Percentiles rank a stretch among this genome's conserved stretches.
Evolutionary conservation across 2,888 invertebrate genomes (phyloP).

Genomic region (Xanthorhoe designata): DNA sequence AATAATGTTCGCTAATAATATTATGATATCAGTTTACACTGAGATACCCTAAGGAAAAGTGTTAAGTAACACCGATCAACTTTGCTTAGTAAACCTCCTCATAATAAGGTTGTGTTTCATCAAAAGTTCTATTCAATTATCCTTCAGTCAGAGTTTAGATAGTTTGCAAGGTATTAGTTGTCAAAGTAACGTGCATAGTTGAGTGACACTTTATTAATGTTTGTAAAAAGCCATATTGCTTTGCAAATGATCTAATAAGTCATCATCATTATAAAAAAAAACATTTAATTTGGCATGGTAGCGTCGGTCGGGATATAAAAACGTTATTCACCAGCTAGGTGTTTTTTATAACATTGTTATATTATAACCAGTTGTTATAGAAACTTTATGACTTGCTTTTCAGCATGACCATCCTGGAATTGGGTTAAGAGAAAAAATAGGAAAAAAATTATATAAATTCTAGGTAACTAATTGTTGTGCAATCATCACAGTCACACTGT

Average conservation of each 20-base stretch:
- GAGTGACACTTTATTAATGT: constrained; percentile 3
- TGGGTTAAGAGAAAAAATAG: too few species aligned
- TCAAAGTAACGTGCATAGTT: constrained; percentile 5
- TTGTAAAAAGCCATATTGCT: neutral
- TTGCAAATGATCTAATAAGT: neutral
- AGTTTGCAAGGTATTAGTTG: constrained; percentile 5
- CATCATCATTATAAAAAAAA: too few species aligned
- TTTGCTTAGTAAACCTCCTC: constrained; percentile 3
- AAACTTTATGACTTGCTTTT: too few species aligned
- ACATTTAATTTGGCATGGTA: too few species aligned
- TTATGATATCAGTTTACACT: neutral
- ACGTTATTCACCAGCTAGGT: too few species aligned
- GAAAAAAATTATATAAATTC: too few species aligned
- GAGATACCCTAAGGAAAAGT: neutral
- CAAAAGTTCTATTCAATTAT: constrained; percentile 6
- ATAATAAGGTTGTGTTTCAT: constrained; percentile 7
- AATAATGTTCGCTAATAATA: neutral
- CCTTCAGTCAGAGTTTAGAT: neutral
- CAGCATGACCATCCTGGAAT: too few species aligned
- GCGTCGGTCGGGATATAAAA: too few species aligned
- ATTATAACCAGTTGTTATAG: too few species aligned
- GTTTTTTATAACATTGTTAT: too few species aligned
- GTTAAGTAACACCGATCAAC: neutral
- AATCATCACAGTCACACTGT: too few species aligned
- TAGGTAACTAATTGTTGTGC: too few species aligned